Evolutionary conservation across 64 coral and sea anemone genomes (phyloP).

Genomic region (Porites australiensis): DNA sequence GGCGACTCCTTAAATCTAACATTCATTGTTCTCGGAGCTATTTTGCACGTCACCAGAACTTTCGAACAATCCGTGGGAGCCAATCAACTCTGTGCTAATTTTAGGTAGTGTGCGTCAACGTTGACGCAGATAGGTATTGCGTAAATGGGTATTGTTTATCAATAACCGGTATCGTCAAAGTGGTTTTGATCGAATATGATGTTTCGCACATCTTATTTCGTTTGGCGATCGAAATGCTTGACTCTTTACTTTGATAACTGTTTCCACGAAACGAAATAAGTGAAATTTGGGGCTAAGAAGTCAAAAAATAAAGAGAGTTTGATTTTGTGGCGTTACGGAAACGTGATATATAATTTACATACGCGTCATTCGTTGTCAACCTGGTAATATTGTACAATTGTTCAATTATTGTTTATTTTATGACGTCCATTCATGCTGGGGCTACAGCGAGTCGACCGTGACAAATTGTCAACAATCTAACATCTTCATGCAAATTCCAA

Average conservation of each 20-base stretch:
- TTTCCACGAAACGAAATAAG: neutral
- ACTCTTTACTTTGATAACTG: neutral
- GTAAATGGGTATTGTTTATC: conserved; percentile 95
- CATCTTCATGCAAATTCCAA: conserved; percentile 13
- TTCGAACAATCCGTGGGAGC: conserved; percentile 57
- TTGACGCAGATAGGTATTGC: conserved; percentile 83
- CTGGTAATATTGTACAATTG: conserved; percentile 58
- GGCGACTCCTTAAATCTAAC: conserved; percentile 94
- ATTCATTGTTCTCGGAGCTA: conserved; percentile 29
- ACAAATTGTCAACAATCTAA: conserved; percentile 39
- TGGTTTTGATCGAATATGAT: conserved; percentile 18
- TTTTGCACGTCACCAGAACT: conserved; percentile 61
- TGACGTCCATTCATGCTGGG: conserved; percentile 53
- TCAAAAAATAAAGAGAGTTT: neutral
- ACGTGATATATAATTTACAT: conserved; percentile 36
- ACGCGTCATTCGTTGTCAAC: conserved; percentile 49
- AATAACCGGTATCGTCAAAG: conserved; percentile 88
- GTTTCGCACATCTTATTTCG: neutral
- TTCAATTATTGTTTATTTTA: conserved; percentile 58
- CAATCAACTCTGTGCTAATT: conserved; percentile 84
- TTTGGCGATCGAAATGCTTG: neutral
- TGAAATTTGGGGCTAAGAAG: neutral
- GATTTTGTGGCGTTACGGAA: conserved; percentile 53
- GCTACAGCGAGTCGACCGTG: conserved; percentile 32
- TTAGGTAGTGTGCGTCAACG: conserved; percentile 84